Conservation (phyloP, 30 jellyfish, hydroid and myxozoan genomes). For the Nemopilema nomurai region DNA sequence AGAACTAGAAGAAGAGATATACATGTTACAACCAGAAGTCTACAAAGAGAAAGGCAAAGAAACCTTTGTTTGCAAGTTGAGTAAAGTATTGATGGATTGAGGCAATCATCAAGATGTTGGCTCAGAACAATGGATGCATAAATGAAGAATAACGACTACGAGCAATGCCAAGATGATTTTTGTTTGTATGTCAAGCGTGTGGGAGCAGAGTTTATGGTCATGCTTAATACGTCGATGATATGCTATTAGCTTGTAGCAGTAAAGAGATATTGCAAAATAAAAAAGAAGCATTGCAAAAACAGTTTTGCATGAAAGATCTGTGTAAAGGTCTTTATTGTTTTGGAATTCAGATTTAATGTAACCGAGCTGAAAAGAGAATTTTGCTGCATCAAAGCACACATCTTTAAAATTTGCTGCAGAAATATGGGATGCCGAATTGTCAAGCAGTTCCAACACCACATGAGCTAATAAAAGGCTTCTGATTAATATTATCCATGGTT, state of each 20-base stretch:
- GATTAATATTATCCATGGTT: too few species aligned
- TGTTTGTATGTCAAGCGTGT: conserved; percentile 33
- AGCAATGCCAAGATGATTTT: conserved; percentile 30
- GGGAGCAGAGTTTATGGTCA: conserved; percentile 16
- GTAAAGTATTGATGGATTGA: conserved; percentile 48
- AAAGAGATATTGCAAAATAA: not conserved
- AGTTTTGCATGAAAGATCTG: conserved; percentile 42
- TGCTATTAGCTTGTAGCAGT: conserved; percentile 47
- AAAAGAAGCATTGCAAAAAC: conserved; percentile 24
- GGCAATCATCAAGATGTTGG: conserved; percentile 70
- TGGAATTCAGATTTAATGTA: conserved; percentile 37
- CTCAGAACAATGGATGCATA: conserved; percentile 26
- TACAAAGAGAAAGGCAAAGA: conserved; percentile 24
- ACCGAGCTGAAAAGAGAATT: conserved; percentile 36
- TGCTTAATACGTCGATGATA: conserved; percentile 33
- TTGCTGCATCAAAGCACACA: conserved; percentile 27
- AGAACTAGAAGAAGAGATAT: conserved; percentile 43
- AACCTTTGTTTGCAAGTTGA: conserved; percentile 33
- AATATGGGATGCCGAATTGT: conserved; percentile 33
- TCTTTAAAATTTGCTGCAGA: conserved; percentile 20
- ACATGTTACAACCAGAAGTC: conserved; percentile 51
- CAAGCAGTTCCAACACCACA: conserved; percentile 49
- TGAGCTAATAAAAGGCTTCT: too few species aligned
- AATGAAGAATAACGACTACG: conserved; percentile 19
- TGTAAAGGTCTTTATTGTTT: conserved; percentile 36